Base-by-base conservation (phyloP, 2,888 invertebrate species). In the Oxystoma pomonae region DNA sequence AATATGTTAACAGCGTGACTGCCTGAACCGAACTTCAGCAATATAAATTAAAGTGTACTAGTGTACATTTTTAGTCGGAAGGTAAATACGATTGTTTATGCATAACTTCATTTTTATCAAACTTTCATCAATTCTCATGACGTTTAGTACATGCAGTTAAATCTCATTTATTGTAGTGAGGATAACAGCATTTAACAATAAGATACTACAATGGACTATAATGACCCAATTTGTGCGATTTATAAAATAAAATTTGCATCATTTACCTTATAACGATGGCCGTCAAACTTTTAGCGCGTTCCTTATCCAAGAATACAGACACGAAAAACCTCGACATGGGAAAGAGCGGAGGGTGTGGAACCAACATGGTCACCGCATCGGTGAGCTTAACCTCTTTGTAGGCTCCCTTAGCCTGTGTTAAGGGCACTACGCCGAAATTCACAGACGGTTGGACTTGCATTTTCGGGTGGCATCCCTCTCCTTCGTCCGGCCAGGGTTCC, bases 241-340 rank as follows among this genome's bases (percentile, higher is more conserved):
- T 49, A 49, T 49, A n/a, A n/a, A n/a, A n/a, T n/a, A n/a, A 16
- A 16, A 53, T 17, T 9, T 56, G 7, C 1, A 22, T 20, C 9
- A 79, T 86, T 83, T 79, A 94, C 95, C 90, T 90, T 72, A 96
- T 88, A 66, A 93, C 90, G 75, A 96, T 90, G 63, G 92, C 89
- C 67, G 93, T 86, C 57, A 87, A 83, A 70, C 85, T 82, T 70
- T 85, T 86, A 19, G 86, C 83, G 72, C 87, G 88, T 62, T 90
- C 86, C 71, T 86, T 86, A 60, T 90, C 88, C 64, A 97, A 85
- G 74, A 94, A 94, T 22, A 95, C 94, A 0, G 96, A 96, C 20
- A 96, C 87, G 80, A 96, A 94, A 72, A 97, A 85, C 74, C 92
- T 88, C 35, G 95, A 92, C 75, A 92, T 88, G 1, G 96, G 96